A percentile compares a stretch with the other conserved stretches of the same genome.
Evolutionary conservation across 2,113 vertebrate genomes (phyloP).

Genomic region (Carassius gibelio): DNA sequence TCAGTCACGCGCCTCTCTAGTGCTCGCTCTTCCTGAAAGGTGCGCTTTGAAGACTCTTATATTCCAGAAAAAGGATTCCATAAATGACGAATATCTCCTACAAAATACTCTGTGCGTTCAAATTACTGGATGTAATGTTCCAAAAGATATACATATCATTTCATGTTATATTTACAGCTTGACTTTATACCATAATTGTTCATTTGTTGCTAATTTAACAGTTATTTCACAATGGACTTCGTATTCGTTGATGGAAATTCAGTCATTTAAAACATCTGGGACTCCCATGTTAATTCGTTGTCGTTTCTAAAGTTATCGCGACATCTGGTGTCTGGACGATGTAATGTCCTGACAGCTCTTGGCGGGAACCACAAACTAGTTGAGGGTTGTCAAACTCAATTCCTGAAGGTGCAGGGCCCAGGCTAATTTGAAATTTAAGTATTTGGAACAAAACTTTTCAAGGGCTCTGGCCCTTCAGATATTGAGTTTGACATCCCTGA

Average conservation of each 20-base stretch:
- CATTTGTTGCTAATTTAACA: not conserved
- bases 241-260: not conserved
- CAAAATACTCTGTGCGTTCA: not conserved
- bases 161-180: not conserved
- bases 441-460: too few relatives aligned
- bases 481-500: too few relatives aligned
- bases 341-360: not conserved
- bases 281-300: not conserved
- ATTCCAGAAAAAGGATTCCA: not conserved
- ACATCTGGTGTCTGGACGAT: not conserved
- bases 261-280: not conserved
- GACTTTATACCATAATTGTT: not conserved
- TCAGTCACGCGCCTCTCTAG: not conserved
- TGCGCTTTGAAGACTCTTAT: not conserved
- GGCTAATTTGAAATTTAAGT: too few relatives aligned
- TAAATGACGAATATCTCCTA: not conserved
- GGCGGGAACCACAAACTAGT: not conserved
- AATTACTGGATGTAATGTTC: not conserved
- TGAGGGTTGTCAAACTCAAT: too few relatives aligned
- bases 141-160: not conserved
- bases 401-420: too few relatives aligned
- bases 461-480: too few relatives aligned
- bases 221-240: not conserved
- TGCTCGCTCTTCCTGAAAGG: constrained; percentile 32
- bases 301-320: constrained; percentile 5